Conservation (phyloP, 2,797 vertebrate genomes). For the Lophotriccus pileatus region DNA sequence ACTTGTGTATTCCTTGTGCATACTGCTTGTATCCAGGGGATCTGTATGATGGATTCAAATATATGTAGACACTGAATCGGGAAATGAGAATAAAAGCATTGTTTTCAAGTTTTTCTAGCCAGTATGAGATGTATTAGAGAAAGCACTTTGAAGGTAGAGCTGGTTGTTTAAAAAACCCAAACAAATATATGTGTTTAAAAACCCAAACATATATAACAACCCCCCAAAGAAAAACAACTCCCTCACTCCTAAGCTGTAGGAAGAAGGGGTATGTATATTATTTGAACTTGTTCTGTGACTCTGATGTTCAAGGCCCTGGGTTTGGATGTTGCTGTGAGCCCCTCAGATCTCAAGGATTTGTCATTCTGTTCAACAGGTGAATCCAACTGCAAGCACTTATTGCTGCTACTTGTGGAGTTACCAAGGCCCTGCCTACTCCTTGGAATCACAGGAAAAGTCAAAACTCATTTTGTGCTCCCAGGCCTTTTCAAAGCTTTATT, state of each 20-base stretch:
- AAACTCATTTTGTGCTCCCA: not conserved
- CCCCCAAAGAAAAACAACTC: not conserved
- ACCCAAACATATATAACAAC: not conserved
- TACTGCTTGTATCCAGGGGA: not conserved
- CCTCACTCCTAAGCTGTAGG: not conserved
- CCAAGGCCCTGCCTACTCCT: not conserved
- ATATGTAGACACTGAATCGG: not conserved
- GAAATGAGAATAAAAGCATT: not conserved
- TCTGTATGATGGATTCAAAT: not conserved
- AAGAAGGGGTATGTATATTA: not conserved
- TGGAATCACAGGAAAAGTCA: not conserved
- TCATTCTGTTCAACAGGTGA: not conserved
- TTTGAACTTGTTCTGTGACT: not conserved
- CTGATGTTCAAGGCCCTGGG: not conserved
- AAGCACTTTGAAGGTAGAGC: not conserved
- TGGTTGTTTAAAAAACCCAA: not conserved
- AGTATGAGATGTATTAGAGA: not conserved
- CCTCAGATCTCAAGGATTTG: not conserved
- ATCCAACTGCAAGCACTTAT: not conserved
- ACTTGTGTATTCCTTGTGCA: not conserved
- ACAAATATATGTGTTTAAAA: not conserved
- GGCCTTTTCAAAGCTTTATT: not conserved
- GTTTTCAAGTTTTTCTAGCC: not conserved
- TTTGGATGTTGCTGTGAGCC: not conserved
- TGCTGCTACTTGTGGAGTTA: not conserved